These are phyloP conservation scores for Drosophila picticornis DNA, from an alignment of 2,888 invertebrate genomes.

Conservation along the genomic window DNA sequence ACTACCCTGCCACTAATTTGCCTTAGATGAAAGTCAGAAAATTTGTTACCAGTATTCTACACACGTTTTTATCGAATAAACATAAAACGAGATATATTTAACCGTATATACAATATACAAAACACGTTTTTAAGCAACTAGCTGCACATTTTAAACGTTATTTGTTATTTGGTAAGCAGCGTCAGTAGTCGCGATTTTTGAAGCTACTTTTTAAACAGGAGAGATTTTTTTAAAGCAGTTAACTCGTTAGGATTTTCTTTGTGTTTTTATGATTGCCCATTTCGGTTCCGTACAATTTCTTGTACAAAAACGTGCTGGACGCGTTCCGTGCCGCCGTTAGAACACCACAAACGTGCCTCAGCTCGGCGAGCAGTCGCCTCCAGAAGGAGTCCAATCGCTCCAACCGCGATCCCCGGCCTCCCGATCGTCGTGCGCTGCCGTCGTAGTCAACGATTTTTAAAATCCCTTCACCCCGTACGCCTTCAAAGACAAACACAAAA, in stretches of 20 bases:
- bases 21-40: constrained; percentile 53
- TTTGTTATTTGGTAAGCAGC: constrained; percentile 42
- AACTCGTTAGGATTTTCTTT: constrained; percentile 61
- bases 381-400: constrained; percentile 35
- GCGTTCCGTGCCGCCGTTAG: constrained; percentile 62
- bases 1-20: constrained; percentile 69
- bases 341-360: constrained; percentile 82
- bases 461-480: constrained; percentile 68
- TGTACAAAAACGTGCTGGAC: constrained; percentile 70
- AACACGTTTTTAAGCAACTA: constrained; percentile 35
- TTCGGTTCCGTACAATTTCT: constrained; percentile 74
- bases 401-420: constrained; percentile 1
- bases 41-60: constrained; percentile 57
- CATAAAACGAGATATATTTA: constrained; percentile 37
- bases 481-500: constrained; percentile 28
- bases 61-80: constrained; percentile 38
- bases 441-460: constrained; percentile 78
- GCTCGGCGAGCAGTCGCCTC: constrained; percentile 68
- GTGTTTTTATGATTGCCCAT: constrained; percentile 43
- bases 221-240: constrained; percentile 15
- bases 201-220: constrained; percentile 55
- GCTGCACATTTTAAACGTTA: constrained; percentile 40
- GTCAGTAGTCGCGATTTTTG: constrained; percentile 48
- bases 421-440: constrained; percentile 64
- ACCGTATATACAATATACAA: constrained; percentile 49